Evolutionary conservation across 1,140 invertebrate species (phyloP), one percentile per base, ranked within the genome.

Genomic region (Antheraea mylitta): DNA sequence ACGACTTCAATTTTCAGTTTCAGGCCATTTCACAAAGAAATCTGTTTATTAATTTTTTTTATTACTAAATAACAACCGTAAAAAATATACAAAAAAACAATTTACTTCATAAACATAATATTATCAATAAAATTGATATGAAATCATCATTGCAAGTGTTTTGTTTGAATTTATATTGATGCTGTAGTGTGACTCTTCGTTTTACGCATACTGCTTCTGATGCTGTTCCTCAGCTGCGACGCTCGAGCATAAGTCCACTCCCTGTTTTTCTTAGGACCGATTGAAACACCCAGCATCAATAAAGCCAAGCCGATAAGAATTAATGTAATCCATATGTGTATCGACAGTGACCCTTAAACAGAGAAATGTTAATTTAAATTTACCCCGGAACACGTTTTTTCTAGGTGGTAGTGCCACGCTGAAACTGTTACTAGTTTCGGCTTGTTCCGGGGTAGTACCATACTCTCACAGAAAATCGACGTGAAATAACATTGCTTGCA

Each of bases 191-290:
- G 11, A 13, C 0, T 8, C 7, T 48, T 65, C 10, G n/a, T 38
- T 65, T 63, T 60, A 10, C 66, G 19, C 63, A 83, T 74, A 58
- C 78, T 83, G 66, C 79, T 68, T 0, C 81, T 76, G 5, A 86
- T 18, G 18, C 67, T 58, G 18, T 68, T 30, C 1, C 68, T 65
- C 5, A 72, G 48, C 4, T 22, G 8, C 0, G 63, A 42, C 4
- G 79, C 74, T 16, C 77, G 68, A 0, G 53, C 38, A 48, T 67
- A 67, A 0, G 77, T 79, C 85, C 85, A 87, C 36, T 77, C 65
- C 0, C 86, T 73, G 67, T 85, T 83, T n/a, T 65, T 78, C 67
- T 80, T 85, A 9, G 82, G 74, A 0, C 71, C 69, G 18, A 77
- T 8, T 0, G 78, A 19, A 9, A 67, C 59, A 7, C 71, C 72